These are phyloP conservation scores for Poeciliopsis paucimaculata DNA, from an alignment of 2,797 vertebrate genomes.

Conservation along the genomic window DNA sequence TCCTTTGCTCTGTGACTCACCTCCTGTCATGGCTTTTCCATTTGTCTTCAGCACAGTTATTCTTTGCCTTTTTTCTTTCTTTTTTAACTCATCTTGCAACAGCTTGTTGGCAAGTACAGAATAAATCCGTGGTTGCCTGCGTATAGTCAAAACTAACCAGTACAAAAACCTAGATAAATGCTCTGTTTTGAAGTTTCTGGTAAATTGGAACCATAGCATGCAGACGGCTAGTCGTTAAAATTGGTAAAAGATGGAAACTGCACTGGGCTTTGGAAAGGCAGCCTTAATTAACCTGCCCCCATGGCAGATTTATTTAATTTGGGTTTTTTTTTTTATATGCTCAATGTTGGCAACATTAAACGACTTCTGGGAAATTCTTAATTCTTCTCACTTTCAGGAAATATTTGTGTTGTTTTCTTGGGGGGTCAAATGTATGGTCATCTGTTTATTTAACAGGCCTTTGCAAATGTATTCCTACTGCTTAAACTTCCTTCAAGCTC, in stretches of 20 bases:
- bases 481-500: neutral
- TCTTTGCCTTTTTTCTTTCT: constrained; percentile 28
- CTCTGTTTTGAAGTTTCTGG: constrained; percentile 44
- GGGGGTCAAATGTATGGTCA: constrained; percentile 25
- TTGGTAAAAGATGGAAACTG: constrained; percentile 69
- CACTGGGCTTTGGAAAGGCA: constrained; percentile 47
- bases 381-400: constrained; percentile 41
- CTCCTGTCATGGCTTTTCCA: constrained; percentile 48
- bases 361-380: constrained; percentile 34
- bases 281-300: constrained; percentile 32
- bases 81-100: constrained; percentile 54
- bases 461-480: neutral
- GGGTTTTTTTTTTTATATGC: constrained; percentile 22
- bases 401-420: constrained; percentile 31
- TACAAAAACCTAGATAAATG: constrained; percentile 52
- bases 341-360: constrained; percentile 43
- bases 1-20: constrained; percentile 65
- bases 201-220: constrained; percentile 57
- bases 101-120: constrained; percentile 52
- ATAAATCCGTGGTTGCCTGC: constrained; percentile 60
- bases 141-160: constrained; percentile 63
- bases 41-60: constrained; percentile 46
- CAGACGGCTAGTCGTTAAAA: constrained; percentile 54
- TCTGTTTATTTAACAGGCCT: neutral
- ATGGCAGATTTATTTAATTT: constrained; percentile 50